Evolutionary conservation across 2,888 invertebrate species (phyloP), one percentile per base, ranked within the genome.

Genomic region (Hirtodrosophila cameraria): DNA sequence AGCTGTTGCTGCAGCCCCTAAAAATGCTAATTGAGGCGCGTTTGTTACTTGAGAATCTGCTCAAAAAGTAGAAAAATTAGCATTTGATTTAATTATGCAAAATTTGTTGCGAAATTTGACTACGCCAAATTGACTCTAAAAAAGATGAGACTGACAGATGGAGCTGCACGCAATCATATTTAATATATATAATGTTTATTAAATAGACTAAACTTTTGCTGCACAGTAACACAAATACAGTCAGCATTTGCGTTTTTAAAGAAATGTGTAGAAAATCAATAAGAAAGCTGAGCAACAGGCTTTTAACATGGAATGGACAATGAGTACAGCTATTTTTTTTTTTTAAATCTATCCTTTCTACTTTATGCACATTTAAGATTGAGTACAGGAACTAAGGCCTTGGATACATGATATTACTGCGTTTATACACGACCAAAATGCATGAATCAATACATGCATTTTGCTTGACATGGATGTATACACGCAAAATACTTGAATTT

Each of bases 81-180:
- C 69, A 73, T 76, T 73, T 71, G 20, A 74, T 63, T 70, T 67
- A 78, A 74, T 68, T 64, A 71, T 66, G 63, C 45, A 59, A 49
- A 59, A 64, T 31, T 43, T 16, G 13, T 20, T 28, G 30, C 12
- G 30, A 43, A 12, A 46, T 28, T 39, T 28, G 39, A 28, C 18
- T 53, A 42, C 20, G 25, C 23, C 13, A 18, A 11, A 12, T 23
- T 23, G 8, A 23, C 23, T 23, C 23, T 23, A 8, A 23, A 11
- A 8, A 11, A 16, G 25, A 27, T 39, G 1, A 5, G 2, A 12
- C 23, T 25, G 3, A 4, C 9, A 23, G 38, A 23, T 12, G 36
- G 11, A 20, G 30, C 12, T 18, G 11, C 39, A 36, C 35, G 38
- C 36, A 52, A 18, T 15, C 16, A 30, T 54, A 18, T 11, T 15